Percentiles rank a stretch among this genome's conserved stretches.
phyloP scores from a whole-genome alignment of 2,888 invertebrate genomes.

The Callosobruchus maculatus region DNA sequence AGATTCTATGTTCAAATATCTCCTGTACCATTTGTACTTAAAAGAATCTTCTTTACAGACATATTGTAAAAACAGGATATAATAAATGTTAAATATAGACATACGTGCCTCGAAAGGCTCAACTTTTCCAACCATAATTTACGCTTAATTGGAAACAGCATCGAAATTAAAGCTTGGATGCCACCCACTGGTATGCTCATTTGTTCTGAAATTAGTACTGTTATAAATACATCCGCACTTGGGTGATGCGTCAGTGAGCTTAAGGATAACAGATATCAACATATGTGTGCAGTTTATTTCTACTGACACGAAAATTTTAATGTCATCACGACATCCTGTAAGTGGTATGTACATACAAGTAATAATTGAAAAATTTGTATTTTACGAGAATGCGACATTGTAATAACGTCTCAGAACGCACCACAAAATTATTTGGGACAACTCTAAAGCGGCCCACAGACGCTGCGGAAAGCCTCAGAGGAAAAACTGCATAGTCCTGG shows the following conservation, averaged over 20 bases:
- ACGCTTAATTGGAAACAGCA: background rate
- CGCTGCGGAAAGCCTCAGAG: too few relatives aligned
- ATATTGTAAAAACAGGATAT: background rate
- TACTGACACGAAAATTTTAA: background rate
- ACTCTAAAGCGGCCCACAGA: too few relatives aligned
- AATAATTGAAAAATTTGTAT: too few relatives aligned
- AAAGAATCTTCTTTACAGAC: background rate
- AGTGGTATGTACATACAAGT: background rate
- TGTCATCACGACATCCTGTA: background rate
- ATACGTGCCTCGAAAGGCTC: background rate
- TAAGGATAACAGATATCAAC: background rate
- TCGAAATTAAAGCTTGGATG: background rate
- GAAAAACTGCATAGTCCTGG: too few relatives aligned
- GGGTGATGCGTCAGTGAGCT: background rate
- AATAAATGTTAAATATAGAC: background rate
- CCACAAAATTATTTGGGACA: too few relatives aligned
- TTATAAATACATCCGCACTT: slow-evolving; percentile 25
- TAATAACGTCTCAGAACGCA: too few relatives aligned
- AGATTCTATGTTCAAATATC: too few relatives aligned
- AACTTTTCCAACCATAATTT: background rate
- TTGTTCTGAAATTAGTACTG: slow-evolving; percentile 23
- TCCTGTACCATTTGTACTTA: too few relatives aligned
- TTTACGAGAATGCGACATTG: too few relatives aligned
- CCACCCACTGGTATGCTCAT: slow-evolving; percentile 5
- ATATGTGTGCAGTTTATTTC: background rate